These are phyloP conservation scores for Oryzias dopingdopingensis DNA, from an alignment of 2,797 vertebrate species.

Conservation along the genomic window DNA sequence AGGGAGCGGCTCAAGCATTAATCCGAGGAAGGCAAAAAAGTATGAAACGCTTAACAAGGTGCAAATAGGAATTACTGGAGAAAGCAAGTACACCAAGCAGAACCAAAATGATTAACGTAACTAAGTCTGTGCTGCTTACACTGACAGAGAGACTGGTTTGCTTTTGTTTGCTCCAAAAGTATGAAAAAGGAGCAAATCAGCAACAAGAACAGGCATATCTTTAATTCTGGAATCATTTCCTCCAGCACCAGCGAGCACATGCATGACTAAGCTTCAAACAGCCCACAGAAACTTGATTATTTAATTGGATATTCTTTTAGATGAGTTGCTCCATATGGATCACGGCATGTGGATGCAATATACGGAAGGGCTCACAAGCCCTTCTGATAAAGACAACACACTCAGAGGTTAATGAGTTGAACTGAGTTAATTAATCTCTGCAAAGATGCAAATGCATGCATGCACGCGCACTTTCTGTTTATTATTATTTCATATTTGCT, in stretches of 20 bases:
- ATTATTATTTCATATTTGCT: background rate
- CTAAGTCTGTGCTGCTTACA: constrained; percentile 14
- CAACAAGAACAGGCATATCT: constrained; percentile 7
- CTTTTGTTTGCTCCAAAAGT: constrained; percentile 34
- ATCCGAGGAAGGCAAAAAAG: background rate
- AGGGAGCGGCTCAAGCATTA: background rate
- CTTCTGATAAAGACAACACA: constrained; percentile 38
- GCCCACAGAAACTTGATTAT: constrained; percentile 38
- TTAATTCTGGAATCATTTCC: constrained; percentile 24
- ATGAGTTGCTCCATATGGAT: constrained; percentile 36
- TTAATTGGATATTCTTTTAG: constrained; percentile 50
- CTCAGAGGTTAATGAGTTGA: constrained; percentile 51
- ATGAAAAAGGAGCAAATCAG: background rate
- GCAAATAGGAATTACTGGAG: background rate
- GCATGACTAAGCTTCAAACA: constrained; percentile 36
- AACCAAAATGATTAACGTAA: too few relatives aligned
- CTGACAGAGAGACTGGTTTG: background rate
- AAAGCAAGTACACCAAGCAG: too few relatives aligned
- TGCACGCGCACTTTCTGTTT: background rate
- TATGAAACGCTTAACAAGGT: background rate
- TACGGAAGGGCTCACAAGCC: constrained; percentile 15
- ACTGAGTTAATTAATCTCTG: constrained; percentile 40
- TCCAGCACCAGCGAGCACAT: constrained; percentile 1
- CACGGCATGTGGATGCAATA: constrained; percentile 19
- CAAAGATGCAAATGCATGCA: constrained; percentile 8